These are phyloP conservation scores for Apamea monoglypha DNA, from an alignment of 2,888 invertebrate species.

Conservation along the genomic window DNA sequence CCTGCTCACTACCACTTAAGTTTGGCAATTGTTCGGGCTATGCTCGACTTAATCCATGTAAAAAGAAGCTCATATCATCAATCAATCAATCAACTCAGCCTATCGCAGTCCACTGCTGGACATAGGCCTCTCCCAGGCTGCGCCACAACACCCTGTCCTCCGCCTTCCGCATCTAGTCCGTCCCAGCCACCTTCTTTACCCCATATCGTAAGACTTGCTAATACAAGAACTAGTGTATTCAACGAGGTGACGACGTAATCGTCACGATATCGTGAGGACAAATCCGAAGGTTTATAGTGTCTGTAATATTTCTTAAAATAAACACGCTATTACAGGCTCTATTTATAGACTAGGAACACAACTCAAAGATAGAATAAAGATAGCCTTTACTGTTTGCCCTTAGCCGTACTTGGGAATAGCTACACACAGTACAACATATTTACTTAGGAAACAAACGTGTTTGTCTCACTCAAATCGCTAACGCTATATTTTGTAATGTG, in stretches of 20 bases:
- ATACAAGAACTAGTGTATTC: background rate
- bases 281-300: slow-evolving; percentile 3
- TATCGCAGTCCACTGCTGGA: too few relatives aligned
- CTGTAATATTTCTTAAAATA: slow-evolving; percentile 47
- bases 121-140: too few relatives aligned
- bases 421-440: slow-evolving; percentile 56
- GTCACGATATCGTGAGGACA: slow-evolving; percentile 28
- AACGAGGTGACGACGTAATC: slow-evolving; percentile 5
- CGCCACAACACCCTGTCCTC: too few relatives aligned
- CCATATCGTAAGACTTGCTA: background rate
- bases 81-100: too few relatives aligned
- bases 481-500: slow-evolving; percentile 19
- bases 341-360: slow-evolving; percentile 53
- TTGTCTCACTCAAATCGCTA: slow-evolving; percentile 52
- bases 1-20: background rate
- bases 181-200: too few relatives aligned
- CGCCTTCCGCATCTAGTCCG: too few relatives aligned
- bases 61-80: background rate
- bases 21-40: background rate
- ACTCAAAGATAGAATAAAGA: slow-evolving; percentile 55
- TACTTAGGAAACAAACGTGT: slow-evolving; percentile 43
- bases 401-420: slow-evolving; percentile 48
- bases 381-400: slow-evolving; percentile 51
- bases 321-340: slow-evolving; percentile 33
- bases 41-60: background rate